Percentiles rank a stretch among this genome's conserved stretches.
phyloP scores from a whole-genome alignment of 2,888 invertebrate genomes.

The Anarsia innoxiella region DNA sequence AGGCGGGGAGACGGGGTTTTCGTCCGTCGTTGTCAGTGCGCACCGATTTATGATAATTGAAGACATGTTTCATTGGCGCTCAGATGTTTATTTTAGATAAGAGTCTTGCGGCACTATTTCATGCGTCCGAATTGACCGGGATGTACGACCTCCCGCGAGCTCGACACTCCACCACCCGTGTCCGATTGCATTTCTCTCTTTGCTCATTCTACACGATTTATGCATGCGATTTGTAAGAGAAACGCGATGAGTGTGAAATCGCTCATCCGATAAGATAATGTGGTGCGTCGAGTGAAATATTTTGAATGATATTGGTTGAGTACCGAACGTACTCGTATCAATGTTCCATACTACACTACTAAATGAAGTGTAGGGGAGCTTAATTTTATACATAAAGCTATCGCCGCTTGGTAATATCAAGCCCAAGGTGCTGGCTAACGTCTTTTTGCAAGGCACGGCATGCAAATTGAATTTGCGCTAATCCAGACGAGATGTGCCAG shows the following conservation, averaged over 20 bases:
- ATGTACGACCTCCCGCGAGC: conserved; percentile 64
- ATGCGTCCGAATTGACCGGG: conserved; percentile 64
- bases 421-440: too few species aligned
- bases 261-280: conserved; percentile 45
- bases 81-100: conserved; percentile 75
- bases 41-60: conserved; percentile 75
- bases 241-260: conserved; percentile 52
- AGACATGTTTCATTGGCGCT: conserved; percentile 71
- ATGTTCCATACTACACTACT: too few species aligned
- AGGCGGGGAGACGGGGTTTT: conserved; percentile 52
- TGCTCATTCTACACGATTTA: conserved; percentile 56
- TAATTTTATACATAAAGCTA: too few species aligned
- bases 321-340: too few species aligned
- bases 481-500: conserved; percentile 49
- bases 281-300: conserved; percentile 27
- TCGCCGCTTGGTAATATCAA: too few species aligned
- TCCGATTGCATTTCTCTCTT: conserved; percentile 55
- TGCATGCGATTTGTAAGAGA: conserved; percentile 50
- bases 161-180: conserved; percentile 36
- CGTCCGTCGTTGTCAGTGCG: conserved; percentile 58
- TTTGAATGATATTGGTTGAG: too few species aligned
- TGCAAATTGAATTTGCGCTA: conserved; percentile 61
- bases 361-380: too few species aligned
- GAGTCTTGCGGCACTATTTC: conserved; percentile 67
- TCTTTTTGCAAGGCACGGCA: conserved; percentile 38